These are phyloP conservation scores for Caenorhabditis virilis DNA, from an alignment of 2,888 invertebrate genomes.

Conservation along the genomic window DNA sequence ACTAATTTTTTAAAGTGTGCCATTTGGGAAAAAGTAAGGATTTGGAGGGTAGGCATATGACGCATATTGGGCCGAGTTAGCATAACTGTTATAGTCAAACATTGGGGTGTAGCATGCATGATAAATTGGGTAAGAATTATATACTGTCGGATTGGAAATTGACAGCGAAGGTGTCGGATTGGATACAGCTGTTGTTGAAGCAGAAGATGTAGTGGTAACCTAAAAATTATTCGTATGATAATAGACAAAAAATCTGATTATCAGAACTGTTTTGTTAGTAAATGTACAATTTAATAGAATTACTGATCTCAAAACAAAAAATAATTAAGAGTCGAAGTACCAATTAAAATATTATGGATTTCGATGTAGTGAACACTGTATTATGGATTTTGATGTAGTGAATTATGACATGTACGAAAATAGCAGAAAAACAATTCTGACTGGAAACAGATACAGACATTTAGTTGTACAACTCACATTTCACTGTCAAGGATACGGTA, in stretches of 20 bases:
- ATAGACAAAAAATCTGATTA: too few relatives aligned
- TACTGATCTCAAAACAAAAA: background rate
- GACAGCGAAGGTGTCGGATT: conserved; percentile 3
- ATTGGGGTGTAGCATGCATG: conserved; percentile 15
- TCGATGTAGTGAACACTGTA: too few relatives aligned
- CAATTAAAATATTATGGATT: background rate
- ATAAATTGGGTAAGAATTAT: conserved; percentile 33
- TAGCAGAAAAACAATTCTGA: too few relatives aligned
- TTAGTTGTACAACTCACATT: too few relatives aligned
- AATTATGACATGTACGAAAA: too few relatives aligned
- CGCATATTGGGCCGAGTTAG: conserved; percentile 18
- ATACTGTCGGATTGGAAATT: conserved; percentile 24
- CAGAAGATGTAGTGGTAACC: conserved; percentile 2
- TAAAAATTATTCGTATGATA: too few relatives aligned
- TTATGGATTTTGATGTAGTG: too few relatives aligned
- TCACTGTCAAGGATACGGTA: too few relatives aligned
- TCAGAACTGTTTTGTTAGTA: too few relatives aligned
- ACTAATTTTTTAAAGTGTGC: conserved; percentile 27
- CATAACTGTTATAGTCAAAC: conserved; percentile 19
- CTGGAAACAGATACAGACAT: too few relatives aligned
- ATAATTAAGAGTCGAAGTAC: background rate
- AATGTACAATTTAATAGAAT: too few relatives aligned
- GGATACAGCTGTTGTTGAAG: conserved; percentile 9
- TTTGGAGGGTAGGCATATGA: conserved; percentile 15
- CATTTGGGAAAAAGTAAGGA: conserved; percentile 29